Evolutionary conservation across 1,140 invertebrate genomes (phyloP).

Genomic region (Papilio helenus): DNA sequence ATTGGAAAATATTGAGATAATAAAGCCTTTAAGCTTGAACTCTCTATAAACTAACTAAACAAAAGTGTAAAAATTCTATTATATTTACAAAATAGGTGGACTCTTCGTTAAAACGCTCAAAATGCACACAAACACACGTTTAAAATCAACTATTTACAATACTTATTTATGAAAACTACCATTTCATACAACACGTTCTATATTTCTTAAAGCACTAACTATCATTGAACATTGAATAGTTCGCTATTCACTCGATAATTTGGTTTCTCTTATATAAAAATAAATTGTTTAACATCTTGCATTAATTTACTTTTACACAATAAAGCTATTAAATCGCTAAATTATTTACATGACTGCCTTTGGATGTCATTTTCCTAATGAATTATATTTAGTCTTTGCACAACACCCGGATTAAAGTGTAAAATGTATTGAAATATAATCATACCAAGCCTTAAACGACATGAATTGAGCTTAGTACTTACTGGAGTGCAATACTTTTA

Average conservation of each 20-base stretch:
- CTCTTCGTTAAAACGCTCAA: slow-evolving; percentile 78
- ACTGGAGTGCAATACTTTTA: background rate
- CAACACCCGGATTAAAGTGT: slow-evolving; percentile 41
- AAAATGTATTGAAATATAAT: slow-evolving; percentile 26
- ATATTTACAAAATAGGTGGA: slow-evolving; percentile 82
- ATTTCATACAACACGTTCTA: slow-evolving; percentile 45
- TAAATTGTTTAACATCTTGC: slow-evolving; percentile 50
- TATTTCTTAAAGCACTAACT: slow-evolving; percentile 39
- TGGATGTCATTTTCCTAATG: slow-evolving; percentile 49
- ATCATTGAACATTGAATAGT: slow-evolving; percentile 40
- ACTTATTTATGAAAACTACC: slow-evolving; percentile 46
- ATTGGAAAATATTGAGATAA: slow-evolving; percentile 66
- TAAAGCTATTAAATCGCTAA: slow-evolving; percentile 37
- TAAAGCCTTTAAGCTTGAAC: slow-evolving; percentile 67
- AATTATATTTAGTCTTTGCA: slow-evolving; percentile 39
- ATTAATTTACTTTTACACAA: slow-evolving; percentile 37
- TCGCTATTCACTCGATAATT: slow-evolving; percentile 56
- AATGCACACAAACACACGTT: slow-evolving; percentile 74
- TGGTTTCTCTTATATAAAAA: slow-evolving; percentile 73
- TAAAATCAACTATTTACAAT: slow-evolving; percentile 53
- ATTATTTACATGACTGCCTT: slow-evolving; percentile 64
- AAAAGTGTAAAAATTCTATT: slow-evolving; percentile 78
- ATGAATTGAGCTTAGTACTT: slow-evolving; percentile 28
- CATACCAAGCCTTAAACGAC: background rate
- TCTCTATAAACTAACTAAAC: slow-evolving; percentile 54